Conservation (phyloP, 2,888 invertebrate genomes). For the Drosophila tanythrix region DNA sequence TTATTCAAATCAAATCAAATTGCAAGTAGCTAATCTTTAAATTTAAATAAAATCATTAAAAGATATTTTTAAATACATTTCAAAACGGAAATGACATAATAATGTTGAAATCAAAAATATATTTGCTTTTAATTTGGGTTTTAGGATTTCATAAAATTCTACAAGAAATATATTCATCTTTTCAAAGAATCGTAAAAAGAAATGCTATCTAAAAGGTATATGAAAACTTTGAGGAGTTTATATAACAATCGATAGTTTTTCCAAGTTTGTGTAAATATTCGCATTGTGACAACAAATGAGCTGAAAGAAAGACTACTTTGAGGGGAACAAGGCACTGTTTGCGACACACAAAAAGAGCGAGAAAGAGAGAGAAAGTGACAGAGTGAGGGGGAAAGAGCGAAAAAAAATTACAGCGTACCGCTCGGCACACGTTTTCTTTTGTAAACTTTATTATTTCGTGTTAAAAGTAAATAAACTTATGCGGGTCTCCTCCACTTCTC, state of each 20-base stretch:
- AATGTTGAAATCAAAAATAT: neutral
- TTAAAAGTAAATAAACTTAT: conserved; percentile 79
- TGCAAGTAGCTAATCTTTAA: neutral
- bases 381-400: neutral
- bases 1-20: neutral
- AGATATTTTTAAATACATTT: neutral
- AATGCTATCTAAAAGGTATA: neutral
- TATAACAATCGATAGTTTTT: conserved; percentile 18
- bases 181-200: neutral
- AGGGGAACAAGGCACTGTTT: conserved; percentile 24
- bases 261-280: conserved; percentile 46
- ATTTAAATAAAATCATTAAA: neutral
- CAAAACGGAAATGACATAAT: neutral
- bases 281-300: conserved; percentile 45
- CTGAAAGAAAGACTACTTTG: conserved; percentile 6
- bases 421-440: conserved; percentile 77
- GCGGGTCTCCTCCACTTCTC: conserved; percentile 35
- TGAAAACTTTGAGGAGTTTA: neutral
- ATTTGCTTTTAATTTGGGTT: neutral
- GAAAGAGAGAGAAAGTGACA: neutral
- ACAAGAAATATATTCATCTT: neutral
- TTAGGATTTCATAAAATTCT: neutral
- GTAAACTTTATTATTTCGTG: conserved; percentile 81
- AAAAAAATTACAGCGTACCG: conserved; percentile 63
- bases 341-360: conserved; percentile 16